phyloP scores from a whole-genome alignment of 2,888 invertebrate species.

The Drosophila hamatofila region DNA sequence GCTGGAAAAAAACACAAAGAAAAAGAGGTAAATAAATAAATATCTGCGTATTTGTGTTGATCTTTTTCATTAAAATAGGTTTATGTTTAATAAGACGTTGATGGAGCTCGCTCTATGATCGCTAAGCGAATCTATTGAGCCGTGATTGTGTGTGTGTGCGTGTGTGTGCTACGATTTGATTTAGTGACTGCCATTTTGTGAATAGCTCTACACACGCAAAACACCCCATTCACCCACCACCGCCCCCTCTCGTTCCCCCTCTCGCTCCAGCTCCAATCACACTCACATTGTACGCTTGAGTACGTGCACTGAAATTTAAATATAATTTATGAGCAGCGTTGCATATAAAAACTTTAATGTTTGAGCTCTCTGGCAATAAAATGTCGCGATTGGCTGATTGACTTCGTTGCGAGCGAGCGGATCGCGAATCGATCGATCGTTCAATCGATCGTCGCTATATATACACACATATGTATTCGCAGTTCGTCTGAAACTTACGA shows the following conservation, averaged over 20 bases:
- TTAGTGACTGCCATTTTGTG: slow-evolving; percentile 78
- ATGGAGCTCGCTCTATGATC: slow-evolving; percentile 47
- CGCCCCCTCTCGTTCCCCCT: neutral
- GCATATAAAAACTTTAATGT: slow-evolving; percentile 57
- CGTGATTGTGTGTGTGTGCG: slow-evolving; percentile 29
- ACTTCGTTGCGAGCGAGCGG: slow-evolving; percentile 45
- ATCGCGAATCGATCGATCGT: slow-evolving; percentile 19
- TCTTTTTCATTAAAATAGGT: slow-evolving; percentile 72
- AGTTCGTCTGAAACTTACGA: slow-evolving; percentile 30
- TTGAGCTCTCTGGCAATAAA: slow-evolving; percentile 58
- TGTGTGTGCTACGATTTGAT: slow-evolving; percentile 56
- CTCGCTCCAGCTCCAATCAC: slow-evolving; percentile 5
- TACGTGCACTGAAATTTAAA: slow-evolving; percentile 79
- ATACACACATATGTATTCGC: slow-evolving; percentile 31
- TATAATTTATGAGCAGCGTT: slow-evolving; percentile 71
- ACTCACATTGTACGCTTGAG: slow-evolving; percentile 65
- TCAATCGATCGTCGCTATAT: slow-evolving; percentile 28
- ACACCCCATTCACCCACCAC: neutral
- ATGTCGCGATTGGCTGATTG: slow-evolving; percentile 78
- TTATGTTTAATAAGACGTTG: slow-evolving; percentile 71
- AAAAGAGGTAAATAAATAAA: slow-evolving; percentile 20
- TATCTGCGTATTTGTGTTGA: slow-evolving; percentile 56
- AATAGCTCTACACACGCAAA: slow-evolving; percentile 29
- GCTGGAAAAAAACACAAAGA: slow-evolving; percentile 3
- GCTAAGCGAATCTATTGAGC: slow-evolving; percentile 46